Conservation (phyloP, 2,113 vertebrate genomes). For the Macaca mulatta region DNA sequence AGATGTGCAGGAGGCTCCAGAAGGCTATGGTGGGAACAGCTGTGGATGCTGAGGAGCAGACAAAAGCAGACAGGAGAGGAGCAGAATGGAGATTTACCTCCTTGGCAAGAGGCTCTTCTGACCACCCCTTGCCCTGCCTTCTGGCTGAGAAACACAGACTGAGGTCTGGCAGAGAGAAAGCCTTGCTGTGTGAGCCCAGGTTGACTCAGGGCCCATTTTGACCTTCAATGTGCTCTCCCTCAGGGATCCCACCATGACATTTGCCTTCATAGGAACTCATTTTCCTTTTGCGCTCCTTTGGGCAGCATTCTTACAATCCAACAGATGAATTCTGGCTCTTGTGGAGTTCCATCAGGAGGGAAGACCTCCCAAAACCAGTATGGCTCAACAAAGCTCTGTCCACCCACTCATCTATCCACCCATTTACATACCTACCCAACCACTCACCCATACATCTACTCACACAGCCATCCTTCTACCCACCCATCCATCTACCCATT, state of each 20-base stretch:
- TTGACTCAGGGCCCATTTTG: rapidly evolving
- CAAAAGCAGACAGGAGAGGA: rapidly evolving
- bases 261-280: background rate
- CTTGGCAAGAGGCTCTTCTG: background rate
- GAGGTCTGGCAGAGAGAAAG: background rate
- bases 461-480: too few relatives aligned
- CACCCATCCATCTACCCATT: background rate
- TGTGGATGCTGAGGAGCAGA: background rate
- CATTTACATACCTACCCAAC: background rate
- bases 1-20: background rate
- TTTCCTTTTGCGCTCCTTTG: background rate
- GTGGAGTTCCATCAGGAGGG: background rate
- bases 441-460: background rate
- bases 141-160: background rate
- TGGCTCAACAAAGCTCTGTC: background rate
- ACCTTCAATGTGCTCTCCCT: background rate
- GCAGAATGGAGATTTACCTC: background rate
- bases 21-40: background rate
- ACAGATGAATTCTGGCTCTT: background rate
- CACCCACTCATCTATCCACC: background rate
- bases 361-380: background rate
- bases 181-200: background rate
- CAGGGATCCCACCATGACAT: background rate
- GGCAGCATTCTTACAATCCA: too few relatives aligned
- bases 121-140: background rate